Evolutionary conservation across 2,113 vertebrate genomes (phyloP).

Genomic region (Psilopogon haemacephalus): DNA sequence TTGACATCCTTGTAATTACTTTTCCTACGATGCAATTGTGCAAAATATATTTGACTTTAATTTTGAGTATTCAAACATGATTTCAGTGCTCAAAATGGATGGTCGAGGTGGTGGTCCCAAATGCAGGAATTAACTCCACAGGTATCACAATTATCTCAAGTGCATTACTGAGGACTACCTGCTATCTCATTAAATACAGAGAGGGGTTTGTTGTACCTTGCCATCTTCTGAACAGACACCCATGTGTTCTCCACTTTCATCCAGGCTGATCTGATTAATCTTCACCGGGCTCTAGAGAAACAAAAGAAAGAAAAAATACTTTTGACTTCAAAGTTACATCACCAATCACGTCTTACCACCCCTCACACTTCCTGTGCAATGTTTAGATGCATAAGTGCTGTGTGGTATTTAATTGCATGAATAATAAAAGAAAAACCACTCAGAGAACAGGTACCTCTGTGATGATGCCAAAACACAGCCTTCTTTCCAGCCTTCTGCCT

Average conservation of each 20-base stretch:
- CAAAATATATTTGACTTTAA: constrained; percentile 78
- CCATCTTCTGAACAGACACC: constrained; percentile 98
- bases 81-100: constrained; percentile 39
- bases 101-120: neutral
- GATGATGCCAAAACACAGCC: neutral
- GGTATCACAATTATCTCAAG: neutral
- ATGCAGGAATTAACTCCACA: neutral
- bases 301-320: neutral
- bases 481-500: neutral
- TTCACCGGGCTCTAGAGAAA: constrained; percentile 90
- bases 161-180: neutral
- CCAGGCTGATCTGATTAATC: constrained; percentile 98
- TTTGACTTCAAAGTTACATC: neutral
- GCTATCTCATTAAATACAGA: neutral
- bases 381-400: neutral
- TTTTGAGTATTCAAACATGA: constrained; percentile 67
- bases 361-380: neutral
- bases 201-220: constrained; percentile 80
- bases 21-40: constrained; percentile 73
- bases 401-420: too few relatives aligned
- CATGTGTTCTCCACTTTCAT: constrained; percentile 96
- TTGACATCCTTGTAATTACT: constrained; percentile 82
- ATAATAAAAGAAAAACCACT: neutral
- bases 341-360: neutral
- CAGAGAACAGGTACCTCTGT: neutral